A percentile compares a stretch with the other conserved stretches of the same genome.
Evolutionary conservation across 2,113 vertebrate species (phyloP).

Genomic region (Silurus glanis): DNA sequence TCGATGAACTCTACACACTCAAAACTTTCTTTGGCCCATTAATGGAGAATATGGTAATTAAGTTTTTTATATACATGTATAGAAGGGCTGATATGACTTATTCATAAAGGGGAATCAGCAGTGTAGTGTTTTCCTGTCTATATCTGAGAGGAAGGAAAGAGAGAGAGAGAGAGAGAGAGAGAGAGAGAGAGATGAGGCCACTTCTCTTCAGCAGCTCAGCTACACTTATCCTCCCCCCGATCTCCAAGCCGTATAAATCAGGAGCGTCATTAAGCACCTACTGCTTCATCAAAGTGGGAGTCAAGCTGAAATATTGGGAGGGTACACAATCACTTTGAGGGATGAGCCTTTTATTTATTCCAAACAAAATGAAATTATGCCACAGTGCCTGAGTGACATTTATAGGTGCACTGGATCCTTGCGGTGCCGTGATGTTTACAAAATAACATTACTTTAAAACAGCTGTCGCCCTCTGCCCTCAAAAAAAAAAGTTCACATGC

Average conservation of each 20-base stretch:
- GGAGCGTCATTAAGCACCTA: constrained; percentile 66
- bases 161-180: constrained; percentile 16
- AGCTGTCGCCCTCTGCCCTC: constrained; percentile 21
- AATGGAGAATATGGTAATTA: constrained; percentile 76
- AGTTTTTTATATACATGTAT: constrained; percentile 64
- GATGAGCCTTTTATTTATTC: constrained; percentile 70
- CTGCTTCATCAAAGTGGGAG: constrained; percentile 70
- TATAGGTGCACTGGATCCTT: constrained; percentile 59
- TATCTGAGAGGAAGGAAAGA: constrained; percentile 51
- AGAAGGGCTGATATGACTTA: constrained; percentile 68
- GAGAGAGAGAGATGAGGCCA: constrained; percentile 35
- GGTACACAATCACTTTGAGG: constrained; percentile 68
- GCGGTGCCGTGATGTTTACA: constrained; percentile 68
- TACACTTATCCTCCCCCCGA: constrained; percentile 50
- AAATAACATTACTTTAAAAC: constrained; percentile 57
- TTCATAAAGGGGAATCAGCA: constrained; percentile 67
- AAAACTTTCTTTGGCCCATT: constrained; percentile 69
- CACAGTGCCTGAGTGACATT: constrained; percentile 63
- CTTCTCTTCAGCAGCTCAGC: constrained; percentile 51
- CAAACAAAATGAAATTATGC: constrained; percentile 71
- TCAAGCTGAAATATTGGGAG: constrained; percentile 63
- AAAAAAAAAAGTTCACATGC: not conserved
- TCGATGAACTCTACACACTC: constrained; percentile 58
- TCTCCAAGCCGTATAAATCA: constrained; percentile 68
- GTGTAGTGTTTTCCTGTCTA: constrained; percentile 61